Base-by-base conservation (phyloP, 2,888 invertebrate species). In the Leptura quadrifasciata region DNA sequence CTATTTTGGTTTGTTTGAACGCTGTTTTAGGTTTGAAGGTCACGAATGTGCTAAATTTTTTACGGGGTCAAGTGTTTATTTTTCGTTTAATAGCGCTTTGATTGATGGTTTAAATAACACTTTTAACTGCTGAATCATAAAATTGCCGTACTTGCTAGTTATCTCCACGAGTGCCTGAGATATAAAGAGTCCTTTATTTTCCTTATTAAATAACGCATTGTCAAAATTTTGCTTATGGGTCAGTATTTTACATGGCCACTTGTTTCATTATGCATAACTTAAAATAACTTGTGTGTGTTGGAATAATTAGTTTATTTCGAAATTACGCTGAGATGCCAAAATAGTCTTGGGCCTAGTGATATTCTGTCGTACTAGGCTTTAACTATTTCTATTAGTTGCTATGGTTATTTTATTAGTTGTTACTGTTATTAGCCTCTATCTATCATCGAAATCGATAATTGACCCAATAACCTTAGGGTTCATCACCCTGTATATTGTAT, bases 401-500 rank as follows among this genome's bases (percentile, higher is more conserved):
- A 71, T 61, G 61, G 71, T 71, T 61, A 65, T 65, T 20, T 8
- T 35, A 12, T 5, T 24, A 2, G 2, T 24, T 5, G 24, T 24
- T 31, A 31, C n/a, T n/a, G 27, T 31, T 31, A 31, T 31, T 31
- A 18, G 20, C 20, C 21, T 12, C 20, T 24, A 35, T 58, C 27
- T 35, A 35, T 72, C 54, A 24, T 12, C 21, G 47, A 58, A 79
- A 80, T 80, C 80, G 74, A 80, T 80, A 77, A 67, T 58, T 80
- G 78, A 78, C 80, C 80, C 75, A 78, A 73, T 80, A 76, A 80
- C 80, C 78, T 69, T 57, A 31, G 39, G 39, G 71, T 76, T 74
- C 52, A 76, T 77, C 71, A 79, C 60, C 72, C 74, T 70, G 57
- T 57, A 57, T 10, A 18, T n/a, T n/a, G n/a, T 55, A 8, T 39